A percentile compares a stretch with the other conserved stretches of the same genome.
Conservation (phyloP, 2,113 vertebrate species). For the Corythornis vintsioides region DNA sequence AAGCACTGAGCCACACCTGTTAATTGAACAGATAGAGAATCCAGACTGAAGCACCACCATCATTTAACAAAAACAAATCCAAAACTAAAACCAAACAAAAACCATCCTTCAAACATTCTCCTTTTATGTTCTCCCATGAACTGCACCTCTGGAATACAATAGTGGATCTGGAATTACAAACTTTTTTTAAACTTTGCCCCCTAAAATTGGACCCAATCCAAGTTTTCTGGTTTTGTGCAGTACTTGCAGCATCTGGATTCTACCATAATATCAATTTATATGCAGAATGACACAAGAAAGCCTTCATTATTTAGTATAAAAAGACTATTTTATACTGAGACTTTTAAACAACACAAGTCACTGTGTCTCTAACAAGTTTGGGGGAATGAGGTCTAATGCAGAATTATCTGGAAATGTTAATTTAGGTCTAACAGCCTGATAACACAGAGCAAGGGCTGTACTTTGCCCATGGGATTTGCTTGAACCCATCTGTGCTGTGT, state of each 20-base stretch:
- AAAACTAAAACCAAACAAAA: background rate
- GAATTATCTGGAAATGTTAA: background rate
- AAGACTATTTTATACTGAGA: background rate
- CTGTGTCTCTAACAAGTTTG: background rate
- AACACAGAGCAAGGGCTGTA: background rate
- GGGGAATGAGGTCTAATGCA: background rate
- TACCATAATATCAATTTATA: background rate
- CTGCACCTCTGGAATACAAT: background rate
- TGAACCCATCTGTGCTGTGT: background rate
- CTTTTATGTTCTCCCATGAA: background rate
- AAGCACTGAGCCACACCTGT: background rate
- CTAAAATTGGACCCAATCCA: background rate
- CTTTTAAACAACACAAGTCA: background rate
- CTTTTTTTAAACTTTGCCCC: background rate
- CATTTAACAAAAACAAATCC: background rate
- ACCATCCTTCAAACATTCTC: background rate
- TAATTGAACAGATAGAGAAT: background rate
- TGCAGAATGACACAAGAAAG: too few species aligned
- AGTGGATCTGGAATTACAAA: background rate
- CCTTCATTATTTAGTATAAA: too few species aligned
- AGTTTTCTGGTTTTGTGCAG: background rate
- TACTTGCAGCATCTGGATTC: background rate
- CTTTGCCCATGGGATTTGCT: background rate
- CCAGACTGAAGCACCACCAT: background rate
- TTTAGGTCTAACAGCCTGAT: background rate